Conservation (phyloP, 2,113 vertebrate genomes). For the Copsychus sechellarum region DNA sequence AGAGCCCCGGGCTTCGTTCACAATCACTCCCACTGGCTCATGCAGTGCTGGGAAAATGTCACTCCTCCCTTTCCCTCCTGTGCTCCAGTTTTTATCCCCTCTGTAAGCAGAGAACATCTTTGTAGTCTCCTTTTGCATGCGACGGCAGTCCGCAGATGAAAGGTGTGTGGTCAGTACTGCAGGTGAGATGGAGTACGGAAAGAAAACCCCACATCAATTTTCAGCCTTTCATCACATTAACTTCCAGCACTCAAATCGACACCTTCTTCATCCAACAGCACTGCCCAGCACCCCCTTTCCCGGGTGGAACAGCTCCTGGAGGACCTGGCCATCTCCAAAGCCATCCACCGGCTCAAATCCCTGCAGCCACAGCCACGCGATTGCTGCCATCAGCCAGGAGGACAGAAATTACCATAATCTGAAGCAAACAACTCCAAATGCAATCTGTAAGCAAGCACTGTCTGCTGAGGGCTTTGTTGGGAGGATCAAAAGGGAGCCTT, state of each 20-base stretch:
- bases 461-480: not conserved
- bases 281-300: not conserved
- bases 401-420: not conserved
- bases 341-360: not conserved
- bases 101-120: not conserved
- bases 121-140: not conserved
- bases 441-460: not conserved
- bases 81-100: constrained; percentile 29
- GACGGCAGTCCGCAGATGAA: not conserved
- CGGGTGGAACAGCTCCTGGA: not conserved
- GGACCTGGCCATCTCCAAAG: not conserved
- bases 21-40: constrained; percentile 57
- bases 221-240: not conserved
- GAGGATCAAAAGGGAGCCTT: not conserved
- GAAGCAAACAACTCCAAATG: not conserved
- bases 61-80: constrained; percentile 4
- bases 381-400: not conserved
- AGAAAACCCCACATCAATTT: not conserved
- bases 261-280: not conserved
- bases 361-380: rapidly evolving
- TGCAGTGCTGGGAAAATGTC: not conserved
- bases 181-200: not conserved
- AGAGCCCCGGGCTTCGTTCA: constrained; percentile 51
- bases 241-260: not conserved
- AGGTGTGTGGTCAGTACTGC: not conserved